phyloP scores from a whole-genome alignment of 2,888 invertebrate species.

The Aromia moschata region DNA sequence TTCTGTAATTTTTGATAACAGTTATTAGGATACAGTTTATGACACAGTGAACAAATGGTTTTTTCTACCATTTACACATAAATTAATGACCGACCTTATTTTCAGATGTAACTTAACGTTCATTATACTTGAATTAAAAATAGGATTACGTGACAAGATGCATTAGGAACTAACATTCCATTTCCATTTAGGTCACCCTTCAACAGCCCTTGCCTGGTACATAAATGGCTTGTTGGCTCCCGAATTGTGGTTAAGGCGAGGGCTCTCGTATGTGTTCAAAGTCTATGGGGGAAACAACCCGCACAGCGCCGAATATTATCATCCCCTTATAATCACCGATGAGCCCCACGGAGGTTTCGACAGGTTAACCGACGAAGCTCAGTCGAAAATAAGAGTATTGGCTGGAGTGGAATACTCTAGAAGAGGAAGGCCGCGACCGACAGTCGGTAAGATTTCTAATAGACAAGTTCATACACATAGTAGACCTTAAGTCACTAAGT shows the following conservation, averaged over 20 bases:
- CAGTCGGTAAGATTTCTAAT: slow-evolving; percentile 67
- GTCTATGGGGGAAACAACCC: slow-evolving; percentile 89
- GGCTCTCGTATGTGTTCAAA: slow-evolving; percentile 84
- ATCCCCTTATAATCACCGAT: slow-evolving; percentile 89
- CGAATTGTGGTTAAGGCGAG: slow-evolving; percentile 86
- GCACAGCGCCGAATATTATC: slow-evolving; percentile 84
- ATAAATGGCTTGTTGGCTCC: slow-evolving; percentile 90
- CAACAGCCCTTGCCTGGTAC: slow-evolving; percentile 86
- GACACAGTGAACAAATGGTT: too few species aligned
- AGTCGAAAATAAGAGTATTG: slow-evolving; percentile 76
- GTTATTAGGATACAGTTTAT: too few species aligned
- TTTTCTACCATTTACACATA: too few species aligned
- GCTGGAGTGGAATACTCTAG: slow-evolving; percentile 86
- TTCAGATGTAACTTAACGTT: background rate
- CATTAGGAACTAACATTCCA: slow-evolving; percentile 1
- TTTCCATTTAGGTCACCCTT: slow-evolving; percentile 67
- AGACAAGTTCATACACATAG: too few species aligned
- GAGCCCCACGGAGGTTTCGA: slow-evolving; percentile 87
- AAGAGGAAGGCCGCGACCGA: slow-evolving; percentile 81
- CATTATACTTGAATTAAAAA: background rate
- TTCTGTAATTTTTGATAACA: too few species aligned
- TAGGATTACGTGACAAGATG: background rate
- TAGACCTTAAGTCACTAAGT: too few species aligned
- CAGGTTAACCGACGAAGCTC: slow-evolving; percentile 74
- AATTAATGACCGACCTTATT: too few species aligned